Evolutionary conservation across 2,888 invertebrate species (phyloP).

Genomic region (Nineta flava): DNA sequence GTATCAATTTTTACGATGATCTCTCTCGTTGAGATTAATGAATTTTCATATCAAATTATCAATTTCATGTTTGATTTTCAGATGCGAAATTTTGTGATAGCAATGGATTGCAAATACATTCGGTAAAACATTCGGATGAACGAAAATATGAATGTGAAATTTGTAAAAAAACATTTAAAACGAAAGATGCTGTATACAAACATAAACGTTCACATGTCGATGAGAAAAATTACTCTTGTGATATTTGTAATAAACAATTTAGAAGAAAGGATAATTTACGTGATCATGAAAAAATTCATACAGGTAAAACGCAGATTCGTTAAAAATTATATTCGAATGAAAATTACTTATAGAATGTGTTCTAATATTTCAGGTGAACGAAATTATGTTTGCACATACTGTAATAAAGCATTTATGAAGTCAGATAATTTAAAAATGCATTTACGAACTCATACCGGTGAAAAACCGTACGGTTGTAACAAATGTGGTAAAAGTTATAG

Average conservation of each 20-base stretch:
- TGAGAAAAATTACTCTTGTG: not conserved
- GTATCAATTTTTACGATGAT: no score
- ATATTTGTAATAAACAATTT: not conserved
- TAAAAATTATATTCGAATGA: no score
- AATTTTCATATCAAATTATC: no score
- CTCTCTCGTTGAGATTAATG: no score
- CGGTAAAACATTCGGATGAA: not conserved
- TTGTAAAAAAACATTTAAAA: not conserved
- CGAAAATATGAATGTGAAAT: not conserved
- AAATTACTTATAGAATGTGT: no score
- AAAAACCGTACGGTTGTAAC: no score
- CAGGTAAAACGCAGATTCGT: no score
- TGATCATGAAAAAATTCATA: not conserved
- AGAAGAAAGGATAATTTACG: not conserved
- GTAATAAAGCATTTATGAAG: no score
- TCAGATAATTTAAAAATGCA: no score
- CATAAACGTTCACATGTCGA: not conserved
- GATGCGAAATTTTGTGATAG: not conserved
- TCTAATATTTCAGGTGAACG: not conserved
- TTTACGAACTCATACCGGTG: no score
- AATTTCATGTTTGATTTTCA: not conserved
- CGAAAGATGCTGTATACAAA: not conserved
- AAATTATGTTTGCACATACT: not conserved
- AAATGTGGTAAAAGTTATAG: no score
- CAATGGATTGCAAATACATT: not conserved